Conservation (phyloP, 2,888 invertebrate genomes). For the Tenthredo mesomela region DNA sequence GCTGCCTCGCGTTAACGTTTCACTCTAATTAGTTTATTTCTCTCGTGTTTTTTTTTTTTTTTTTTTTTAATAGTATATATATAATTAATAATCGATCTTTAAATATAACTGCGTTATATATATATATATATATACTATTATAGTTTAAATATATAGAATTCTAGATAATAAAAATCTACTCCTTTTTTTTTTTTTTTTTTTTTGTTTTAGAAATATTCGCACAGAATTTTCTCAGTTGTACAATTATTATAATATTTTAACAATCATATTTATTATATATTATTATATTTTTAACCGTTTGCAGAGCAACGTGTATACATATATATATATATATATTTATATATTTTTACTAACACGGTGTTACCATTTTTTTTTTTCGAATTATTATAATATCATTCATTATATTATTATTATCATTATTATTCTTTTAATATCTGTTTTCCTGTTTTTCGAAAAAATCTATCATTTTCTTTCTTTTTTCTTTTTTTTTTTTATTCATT, state of each 20-base stretch:
- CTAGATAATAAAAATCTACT: conserved; percentile 17
- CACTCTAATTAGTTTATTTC: neutral
- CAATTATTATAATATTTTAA: neutral
- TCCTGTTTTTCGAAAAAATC: neutral
- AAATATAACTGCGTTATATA: neutral
- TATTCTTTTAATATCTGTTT: neutral
- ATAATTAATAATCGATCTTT: conserved; percentile 1
- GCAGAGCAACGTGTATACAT: conserved; percentile 2
- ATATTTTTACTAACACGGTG: neutral
- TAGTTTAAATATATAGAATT: conserved; percentile 8
- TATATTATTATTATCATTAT: no score
- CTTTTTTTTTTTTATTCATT: neutral
- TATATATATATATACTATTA: neutral
- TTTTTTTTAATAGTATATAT: neutral
- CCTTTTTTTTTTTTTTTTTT: no score
- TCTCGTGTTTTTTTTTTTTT: neutral
- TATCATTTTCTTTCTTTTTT: neutral
- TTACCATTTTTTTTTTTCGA: neutral
- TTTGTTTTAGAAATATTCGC: conserved; percentile 12
- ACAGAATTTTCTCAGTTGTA: neutral
- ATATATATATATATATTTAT: neutral
- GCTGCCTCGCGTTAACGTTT: conserved; percentile 42
- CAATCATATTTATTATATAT: conserved; percentile 16
- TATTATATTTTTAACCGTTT: neutral
- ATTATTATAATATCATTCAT: neutral